Percentiles rank a stretch among this genome's conserved stretches.
Evolutionary conservation across 2,113 vertebrate genomes (phyloP).

Genomic region (Amphiprion percula): DNA sequence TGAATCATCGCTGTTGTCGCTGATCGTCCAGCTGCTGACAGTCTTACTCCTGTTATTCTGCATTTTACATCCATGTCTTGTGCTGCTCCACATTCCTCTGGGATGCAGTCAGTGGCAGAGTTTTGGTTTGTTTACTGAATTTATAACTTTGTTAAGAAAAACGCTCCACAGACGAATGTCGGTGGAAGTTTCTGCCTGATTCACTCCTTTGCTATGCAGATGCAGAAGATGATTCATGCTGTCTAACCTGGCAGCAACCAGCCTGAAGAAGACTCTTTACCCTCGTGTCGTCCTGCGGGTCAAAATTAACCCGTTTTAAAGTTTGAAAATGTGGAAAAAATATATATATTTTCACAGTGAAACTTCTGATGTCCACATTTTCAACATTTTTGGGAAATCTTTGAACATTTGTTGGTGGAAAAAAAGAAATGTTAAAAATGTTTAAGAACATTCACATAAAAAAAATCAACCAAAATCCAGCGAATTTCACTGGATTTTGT

Average conservation of each 20-base stretch:
- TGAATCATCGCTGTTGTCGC: conserved; percentile 16
- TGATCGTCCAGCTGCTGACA: conserved; percentile 24
- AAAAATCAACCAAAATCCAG: too few species aligned
- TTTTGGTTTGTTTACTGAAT: conserved; percentile 37
- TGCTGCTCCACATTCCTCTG: conserved; percentile 32
- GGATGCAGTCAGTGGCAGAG: background rate
- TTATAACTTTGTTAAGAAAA: conserved; percentile 48
- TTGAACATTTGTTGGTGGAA: too few species aligned
- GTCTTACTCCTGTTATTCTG: conserved; percentile 44
- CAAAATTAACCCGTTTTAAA: too few species aligned
- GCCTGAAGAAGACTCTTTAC: background rate
- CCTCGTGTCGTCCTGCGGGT: too few species aligned
- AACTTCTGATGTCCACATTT: too few species aligned
- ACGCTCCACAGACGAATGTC: background rate
- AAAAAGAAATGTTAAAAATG: too few species aligned
- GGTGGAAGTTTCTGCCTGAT: conserved; percentile 9
- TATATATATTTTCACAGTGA: too few species aligned
- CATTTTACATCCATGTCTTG: conserved; percentile 4
- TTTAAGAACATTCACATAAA: too few species aligned
- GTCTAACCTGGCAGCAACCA: conserved; percentile 13
- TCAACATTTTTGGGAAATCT: too few species aligned
- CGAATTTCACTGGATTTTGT: too few species aligned
- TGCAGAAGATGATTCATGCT: conserved; percentile 23
- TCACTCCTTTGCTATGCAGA: conserved; percentile 45
- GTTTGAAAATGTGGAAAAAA: too few species aligned